Evolutionary conservation across 2,888 invertebrate genomes (phyloP), one percentile per base, ranked within the genome.

Genomic region (Cordylochernes scorpioides): DNA sequence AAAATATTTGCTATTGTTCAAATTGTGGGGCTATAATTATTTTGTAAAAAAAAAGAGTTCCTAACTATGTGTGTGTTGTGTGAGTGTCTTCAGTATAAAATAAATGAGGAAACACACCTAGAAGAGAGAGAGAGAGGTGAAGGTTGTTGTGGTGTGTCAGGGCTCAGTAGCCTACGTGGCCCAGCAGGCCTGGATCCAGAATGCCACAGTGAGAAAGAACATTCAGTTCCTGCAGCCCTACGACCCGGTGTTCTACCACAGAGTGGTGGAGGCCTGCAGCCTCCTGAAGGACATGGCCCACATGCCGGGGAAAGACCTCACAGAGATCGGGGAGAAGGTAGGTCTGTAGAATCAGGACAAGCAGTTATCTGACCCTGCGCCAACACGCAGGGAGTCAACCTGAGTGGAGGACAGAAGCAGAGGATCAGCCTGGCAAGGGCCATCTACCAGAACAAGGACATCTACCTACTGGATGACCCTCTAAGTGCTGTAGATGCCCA

Each of bases 141-240:
- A n/a, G n/a, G n/a, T n/a, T n/a, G n/a, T n/a, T n/a, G n/a, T n/a
- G n/a, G n/a, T 29, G 19, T 25, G 21, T 25, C 44, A 61, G 55
- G 65, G 67, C n/a, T 48, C 55, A 2, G 51, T 65, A n/a, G 84
- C 84, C 0, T 86, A 82, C 52, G 82, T 84, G 1, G 67, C 86
- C 0, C 86, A 88, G 48, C 82, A 84, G 54, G 84, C 91, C 1
- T 94, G 94, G 94, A 91, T 94, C 32, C 91, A 91, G 55, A 94
- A 94, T 56, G 73, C 77, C 2, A 82, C 86, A 0, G 55, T 97
- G 13, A 67, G 71, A 45, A 73, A 88, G 47, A 94, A 94, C 54
- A 78, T 97, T 39, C 49, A 84, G 15, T 97, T 94, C 55, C 84
- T 84, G 9, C 68, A 69, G 39, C 46, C 61, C 0, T 60, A 68